Conservation (phyloP, 1,140 invertebrate species). For the Drosophila athabasca region DNA sequence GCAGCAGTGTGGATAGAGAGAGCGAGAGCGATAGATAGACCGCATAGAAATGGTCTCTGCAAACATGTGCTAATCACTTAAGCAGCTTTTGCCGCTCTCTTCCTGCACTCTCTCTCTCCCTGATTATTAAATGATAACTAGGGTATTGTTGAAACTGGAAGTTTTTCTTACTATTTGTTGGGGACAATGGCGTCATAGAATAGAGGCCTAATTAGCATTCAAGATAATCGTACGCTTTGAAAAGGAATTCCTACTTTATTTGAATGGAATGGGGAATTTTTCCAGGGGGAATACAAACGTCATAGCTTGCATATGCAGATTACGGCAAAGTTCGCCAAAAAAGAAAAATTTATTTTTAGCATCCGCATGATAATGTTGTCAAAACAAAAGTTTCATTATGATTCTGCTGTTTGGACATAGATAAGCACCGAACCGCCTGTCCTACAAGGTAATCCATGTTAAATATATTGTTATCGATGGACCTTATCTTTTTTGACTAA, state of each 20-base stretch:
- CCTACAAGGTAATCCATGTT: constrained; percentile 58
- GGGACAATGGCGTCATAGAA: constrained; percentile 16
- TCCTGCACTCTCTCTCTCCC: not conserved
- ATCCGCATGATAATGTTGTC: constrained; percentile 34
- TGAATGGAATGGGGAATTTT: constrained; percentile 35
- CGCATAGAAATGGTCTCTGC: constrained; percentile 4
- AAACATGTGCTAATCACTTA: constrained; percentile 29
- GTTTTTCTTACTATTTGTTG: constrained; percentile 13
- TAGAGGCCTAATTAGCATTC: constrained; percentile 42
- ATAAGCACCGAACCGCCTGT: constrained; percentile 27
- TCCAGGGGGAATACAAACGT: constrained; percentile 21
- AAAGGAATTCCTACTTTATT: constrained; percentile 30
- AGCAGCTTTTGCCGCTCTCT: constrained; percentile 10
- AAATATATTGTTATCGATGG: constrained; percentile 55
- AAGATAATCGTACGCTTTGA: constrained; percentile 8
- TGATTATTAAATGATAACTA: constrained; percentile 48
- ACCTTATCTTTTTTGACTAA: constrained; percentile 22
- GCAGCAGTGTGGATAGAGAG: not conserved
- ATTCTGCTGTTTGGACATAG: constrained; percentile 19
- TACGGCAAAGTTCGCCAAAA: constrained; percentile 25
- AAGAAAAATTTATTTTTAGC: constrained; percentile 33
- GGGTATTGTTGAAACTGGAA: not conserved
- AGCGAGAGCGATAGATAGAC: constrained; percentile 5
- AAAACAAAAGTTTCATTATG: constrained; percentile 58
- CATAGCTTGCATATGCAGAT: constrained; percentile 38